Evolutionary conservation across 2,113 vertebrate species (phyloP).

Genomic region (Hydrochoerus hydrochaeris): DNA sequence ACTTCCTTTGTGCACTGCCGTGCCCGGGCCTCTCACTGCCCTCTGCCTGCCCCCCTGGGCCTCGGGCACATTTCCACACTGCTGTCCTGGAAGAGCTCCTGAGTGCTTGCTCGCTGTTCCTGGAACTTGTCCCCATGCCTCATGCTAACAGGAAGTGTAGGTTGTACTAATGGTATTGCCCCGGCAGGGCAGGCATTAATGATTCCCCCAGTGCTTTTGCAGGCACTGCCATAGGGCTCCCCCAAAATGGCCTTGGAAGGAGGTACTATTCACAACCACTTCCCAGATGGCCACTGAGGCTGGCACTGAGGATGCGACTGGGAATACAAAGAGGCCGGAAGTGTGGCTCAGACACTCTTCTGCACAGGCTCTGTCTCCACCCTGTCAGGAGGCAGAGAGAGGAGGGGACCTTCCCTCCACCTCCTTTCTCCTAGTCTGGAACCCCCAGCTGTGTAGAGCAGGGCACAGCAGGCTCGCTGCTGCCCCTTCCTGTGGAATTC

Average conservation of each 20-base stretch:
- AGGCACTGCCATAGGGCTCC: fast-evolving
- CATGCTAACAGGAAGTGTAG: neutral
- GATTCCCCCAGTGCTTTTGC: fast-evolving
- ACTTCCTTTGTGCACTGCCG: neutral
- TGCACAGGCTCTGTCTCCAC: fast-evolving
- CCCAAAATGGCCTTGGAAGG: neutral
- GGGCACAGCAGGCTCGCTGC: neutral
- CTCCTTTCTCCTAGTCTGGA: neutral
- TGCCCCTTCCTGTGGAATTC: fast-evolving
- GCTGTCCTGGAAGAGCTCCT: neutral
- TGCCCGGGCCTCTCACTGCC: fast-evolving
- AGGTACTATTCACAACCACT: fast-evolving
- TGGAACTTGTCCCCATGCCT: fast-evolving
- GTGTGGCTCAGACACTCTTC: neutral
- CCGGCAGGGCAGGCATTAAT: fast-evolving
- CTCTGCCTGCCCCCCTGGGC: neutral
- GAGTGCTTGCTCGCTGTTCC: fast-evolving
- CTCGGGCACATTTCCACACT: fast-evolving
- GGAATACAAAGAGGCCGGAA: neutral
- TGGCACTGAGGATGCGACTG: fast-evolving
- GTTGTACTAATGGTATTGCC: fast-evolving
- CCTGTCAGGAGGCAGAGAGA: fast-evolving
- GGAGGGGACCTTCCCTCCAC: neutral
- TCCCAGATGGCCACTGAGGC: neutral
- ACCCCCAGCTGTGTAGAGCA: neutral